Conservation (phyloP, 2,113 vertebrate species). For the Pangasianodon gigas region DNA sequence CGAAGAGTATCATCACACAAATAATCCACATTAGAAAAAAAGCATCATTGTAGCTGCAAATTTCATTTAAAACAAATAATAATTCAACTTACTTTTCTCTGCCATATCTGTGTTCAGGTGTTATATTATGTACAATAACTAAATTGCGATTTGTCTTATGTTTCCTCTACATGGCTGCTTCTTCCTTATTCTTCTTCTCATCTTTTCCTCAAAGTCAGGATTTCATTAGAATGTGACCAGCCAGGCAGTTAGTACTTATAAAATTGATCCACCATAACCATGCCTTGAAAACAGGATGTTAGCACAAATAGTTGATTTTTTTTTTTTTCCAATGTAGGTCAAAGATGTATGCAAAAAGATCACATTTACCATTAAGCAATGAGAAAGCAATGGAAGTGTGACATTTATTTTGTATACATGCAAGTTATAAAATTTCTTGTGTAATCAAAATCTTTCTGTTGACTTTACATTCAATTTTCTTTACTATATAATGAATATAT, state of each 20-base stretch:
- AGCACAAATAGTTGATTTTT: background rate
- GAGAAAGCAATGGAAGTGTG: background rate
- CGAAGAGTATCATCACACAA: background rate
- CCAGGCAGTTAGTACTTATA: background rate
- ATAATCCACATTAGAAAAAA: background rate
- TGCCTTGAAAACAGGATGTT: background rate
- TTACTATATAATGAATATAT: background rate
- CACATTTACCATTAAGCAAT: background rate
- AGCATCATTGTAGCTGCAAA: background rate
- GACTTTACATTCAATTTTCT: background rate
- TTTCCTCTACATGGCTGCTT: background rate
- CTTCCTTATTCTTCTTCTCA: background rate
- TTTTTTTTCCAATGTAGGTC: background rate
- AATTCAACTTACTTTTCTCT: background rate
- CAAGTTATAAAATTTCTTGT: background rate
- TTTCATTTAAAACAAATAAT: background rate
- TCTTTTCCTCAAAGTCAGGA: background rate
- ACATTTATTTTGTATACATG: background rate
- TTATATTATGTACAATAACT: background rate
- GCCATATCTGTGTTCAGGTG: background rate
- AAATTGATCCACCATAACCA: background rate
- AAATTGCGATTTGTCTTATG: background rate
- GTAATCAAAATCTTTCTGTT: background rate
- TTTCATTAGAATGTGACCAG: background rate
- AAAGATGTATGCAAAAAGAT: background rate